These are phyloP conservation scores for Epistrophe eligans DNA, from an alignment of 2,888 invertebrate species.

Conservation along the genomic window DNA sequence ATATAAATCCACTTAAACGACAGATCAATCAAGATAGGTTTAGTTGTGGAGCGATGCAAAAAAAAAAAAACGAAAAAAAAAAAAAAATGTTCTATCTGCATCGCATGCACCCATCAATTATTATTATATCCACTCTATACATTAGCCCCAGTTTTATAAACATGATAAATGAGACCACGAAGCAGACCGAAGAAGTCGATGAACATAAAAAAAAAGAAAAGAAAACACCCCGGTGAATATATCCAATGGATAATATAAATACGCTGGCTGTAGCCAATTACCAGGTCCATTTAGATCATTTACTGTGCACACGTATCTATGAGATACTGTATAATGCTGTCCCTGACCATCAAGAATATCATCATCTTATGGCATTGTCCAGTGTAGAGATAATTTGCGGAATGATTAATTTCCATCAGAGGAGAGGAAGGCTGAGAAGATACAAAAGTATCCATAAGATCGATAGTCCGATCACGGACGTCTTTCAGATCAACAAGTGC, in stretches of 20 bases:
- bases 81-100: constrained; percentile 26
- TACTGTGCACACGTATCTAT: constrained; percentile 51
- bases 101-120: constrained; percentile 70
- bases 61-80: constrained; percentile 2
- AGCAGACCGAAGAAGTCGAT: constrained; percentile 35
- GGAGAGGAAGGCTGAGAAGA: constrained; percentile 16
- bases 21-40: constrained; percentile 73
- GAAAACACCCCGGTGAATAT: constrained; percentile 41
- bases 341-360: constrained; percentile 57
- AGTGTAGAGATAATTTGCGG: constrained; percentile 59
- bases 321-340: constrained; percentile 24
- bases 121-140: constrained; percentile 34
- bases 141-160: constrained; percentile 58
- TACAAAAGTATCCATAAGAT: constrained; percentile 50
- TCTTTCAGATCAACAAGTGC: constrained; percentile 65
- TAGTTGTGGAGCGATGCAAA: constrained; percentile 22
- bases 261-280: constrained; percentile 69
- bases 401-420: constrained; percentile 72
- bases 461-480: constrained; percentile 68
- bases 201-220: constrained; percentile 6
- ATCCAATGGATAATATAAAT: constrained; percentile 60
- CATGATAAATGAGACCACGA: constrained; percentile 71
- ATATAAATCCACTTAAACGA: constrained; percentile 71
- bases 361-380: constrained; percentile 49
- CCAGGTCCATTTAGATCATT: constrained; percentile 73